Percentiles rank a stretch among this genome's conserved stretches.
phyloP scores from a whole-genome alignment of 2,113 vertebrate species.

The Saccopteryx bilineata region DNA sequence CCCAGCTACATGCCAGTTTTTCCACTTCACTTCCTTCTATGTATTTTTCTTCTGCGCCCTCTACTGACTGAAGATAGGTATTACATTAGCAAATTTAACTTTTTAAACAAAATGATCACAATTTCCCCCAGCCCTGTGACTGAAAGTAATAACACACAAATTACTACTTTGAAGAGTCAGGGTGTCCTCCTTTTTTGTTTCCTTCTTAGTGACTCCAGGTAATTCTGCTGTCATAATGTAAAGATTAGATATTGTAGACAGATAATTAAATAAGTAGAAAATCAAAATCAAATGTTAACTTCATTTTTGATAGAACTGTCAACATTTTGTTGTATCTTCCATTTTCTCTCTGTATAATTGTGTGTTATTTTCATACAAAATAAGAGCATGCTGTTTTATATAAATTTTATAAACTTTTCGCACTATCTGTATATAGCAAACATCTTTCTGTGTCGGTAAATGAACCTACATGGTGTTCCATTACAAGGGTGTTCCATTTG shows the following conservation, averaged over 20 bases:
- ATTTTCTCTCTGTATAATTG: background rate
- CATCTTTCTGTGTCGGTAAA: background rate
- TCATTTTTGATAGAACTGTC: background rate
- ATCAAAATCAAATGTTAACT: slow-evolving; percentile 6
- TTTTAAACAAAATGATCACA: background rate
- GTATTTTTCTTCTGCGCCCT: slow-evolving; percentile 42
- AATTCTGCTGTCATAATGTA: background rate
- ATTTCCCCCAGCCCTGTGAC: background rate
- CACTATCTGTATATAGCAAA: background rate
- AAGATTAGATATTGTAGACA: background rate
- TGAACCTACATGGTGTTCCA: background rate
- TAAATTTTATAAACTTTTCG: background rate
- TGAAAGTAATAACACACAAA: background rate
- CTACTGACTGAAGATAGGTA: slow-evolving; percentile 16
- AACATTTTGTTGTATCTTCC: background rate
- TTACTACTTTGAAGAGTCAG: background rate
- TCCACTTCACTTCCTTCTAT: background rate
- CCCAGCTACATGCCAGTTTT: background rate
- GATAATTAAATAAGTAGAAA: background rate
- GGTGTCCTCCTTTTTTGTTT: background rate
- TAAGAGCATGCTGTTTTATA: background rate
- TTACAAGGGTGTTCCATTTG: background rate
- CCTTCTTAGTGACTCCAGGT: background rate
- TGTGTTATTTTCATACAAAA: background rate
- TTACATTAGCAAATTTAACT: slow-evolving; percentile 25